A percentile compares a stretch with the other conserved stretches of the same genome.
phyloP scores from a whole-genome alignment of 2,113 vertebrate genomes.

The Motacilla alba region DNA sequence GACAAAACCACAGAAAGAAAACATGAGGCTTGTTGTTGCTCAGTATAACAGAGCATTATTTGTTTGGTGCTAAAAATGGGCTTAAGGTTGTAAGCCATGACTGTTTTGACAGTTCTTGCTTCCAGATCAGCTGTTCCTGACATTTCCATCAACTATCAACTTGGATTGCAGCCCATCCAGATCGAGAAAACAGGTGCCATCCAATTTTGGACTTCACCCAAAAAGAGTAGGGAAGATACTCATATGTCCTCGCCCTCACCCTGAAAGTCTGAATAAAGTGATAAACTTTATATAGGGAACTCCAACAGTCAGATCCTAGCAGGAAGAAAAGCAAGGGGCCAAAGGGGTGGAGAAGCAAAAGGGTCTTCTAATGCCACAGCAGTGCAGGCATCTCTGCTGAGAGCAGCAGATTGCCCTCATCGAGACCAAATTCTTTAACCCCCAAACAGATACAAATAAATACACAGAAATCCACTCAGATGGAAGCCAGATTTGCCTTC shows the following conservation, averaged over 20 bases:
- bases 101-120: conserved; percentile 1
- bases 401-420: background rate
- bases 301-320: background rate
- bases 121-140: conserved; percentile 37
- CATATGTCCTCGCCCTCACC: background rate
- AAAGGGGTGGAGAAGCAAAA: background rate
- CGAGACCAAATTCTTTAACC: background rate
- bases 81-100: background rate
- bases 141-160: conserved; percentile 12
- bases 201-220: background rate
- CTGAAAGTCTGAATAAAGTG: background rate
- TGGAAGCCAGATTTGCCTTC: background rate
- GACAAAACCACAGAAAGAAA: background rate
- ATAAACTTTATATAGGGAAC: background rate
- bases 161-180: conserved; percentile 1
- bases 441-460: background rate
- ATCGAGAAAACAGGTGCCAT: conserved; percentile 25
- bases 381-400: background rate
- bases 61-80: background rate
- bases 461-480: background rate
- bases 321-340: background rate
- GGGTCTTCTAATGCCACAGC: background rate
- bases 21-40: background rate
- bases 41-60: background rate
- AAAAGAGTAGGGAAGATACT: background rate